Base-by-base conservation (phyloP, 2,888 invertebrate species). In the Lasioglossum lativentre region DNA sequence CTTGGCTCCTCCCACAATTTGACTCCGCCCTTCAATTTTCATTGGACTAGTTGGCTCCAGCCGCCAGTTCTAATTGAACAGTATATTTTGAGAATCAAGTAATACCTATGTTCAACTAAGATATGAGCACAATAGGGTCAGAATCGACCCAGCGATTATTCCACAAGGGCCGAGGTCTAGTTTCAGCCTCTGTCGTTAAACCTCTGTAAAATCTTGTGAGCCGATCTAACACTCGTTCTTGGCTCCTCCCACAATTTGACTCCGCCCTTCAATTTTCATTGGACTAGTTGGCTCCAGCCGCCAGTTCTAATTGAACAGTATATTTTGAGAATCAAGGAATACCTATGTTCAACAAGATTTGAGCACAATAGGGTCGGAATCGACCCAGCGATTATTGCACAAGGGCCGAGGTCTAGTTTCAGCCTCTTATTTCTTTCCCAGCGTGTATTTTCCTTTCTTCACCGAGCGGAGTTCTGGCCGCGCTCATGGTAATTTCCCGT, bases 401-500 rank as follows among this genome's bases (percentile, higher is more conserved):
- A 10, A 52, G 23, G 10, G 10, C n/a, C n/a, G 52, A n/a, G 52
- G 3, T 52, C 10, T n/a, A n/a, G 3, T n/a, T 52, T n/a, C 23
- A 4, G n/a, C 2, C 10, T 52, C 52, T 47, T 52, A 2, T 23
- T 52, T 8, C 47, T 8, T 23, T 52, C 47, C 23, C 0, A 23
- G 0, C 47, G 47, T 23, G 6, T 14, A 30, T 34, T 66, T 19
- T 66, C 66, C 66, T 66, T 27, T 19, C 30, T 19, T 66, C 34
- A n/a, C 19, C 16, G 30, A 6, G 30, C 66, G n/a, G n/a, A 16
- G 30, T 66, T 27, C 66, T 27, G 66, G 23, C 2, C 52, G 52
- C 10, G 23, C 52, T 52, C 52, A n/a, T 38, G 23, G 56, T 59
- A 45, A 72, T 63, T 83, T 27, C 40, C 40, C 5, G n/a, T 68